phyloP scores from a whole-genome alignment of 2,888 invertebrate genomes.

The Aleiodes leptofemur region DNA sequence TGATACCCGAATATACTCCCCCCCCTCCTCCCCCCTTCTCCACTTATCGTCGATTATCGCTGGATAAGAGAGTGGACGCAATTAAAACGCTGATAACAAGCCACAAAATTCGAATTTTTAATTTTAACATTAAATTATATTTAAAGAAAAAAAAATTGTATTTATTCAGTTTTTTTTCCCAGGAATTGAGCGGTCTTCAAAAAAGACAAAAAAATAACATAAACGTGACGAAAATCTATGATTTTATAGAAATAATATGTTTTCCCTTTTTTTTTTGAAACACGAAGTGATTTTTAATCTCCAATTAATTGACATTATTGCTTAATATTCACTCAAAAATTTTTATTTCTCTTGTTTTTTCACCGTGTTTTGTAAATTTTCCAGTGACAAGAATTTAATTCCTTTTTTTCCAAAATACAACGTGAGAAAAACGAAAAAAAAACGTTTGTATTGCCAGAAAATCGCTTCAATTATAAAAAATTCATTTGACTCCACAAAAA shows the following conservation, averaged over 20 bases:
- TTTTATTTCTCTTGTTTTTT: not conserved
- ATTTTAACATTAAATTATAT: not conserved
- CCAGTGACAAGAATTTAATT: too few species aligned
- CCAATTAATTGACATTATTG: not conserved
- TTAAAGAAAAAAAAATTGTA: not conserved
- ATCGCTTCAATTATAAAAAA: too few species aligned
- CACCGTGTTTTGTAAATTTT: too few species aligned
- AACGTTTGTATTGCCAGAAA: too few species aligned
- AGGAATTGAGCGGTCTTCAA: not conserved
- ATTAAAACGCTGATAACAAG: constrained; percentile 73
- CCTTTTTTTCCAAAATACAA: too few species aligned
- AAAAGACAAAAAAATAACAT: not conserved
- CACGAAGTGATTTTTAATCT: constrained; percentile 5
- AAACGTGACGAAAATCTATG: not conserved
- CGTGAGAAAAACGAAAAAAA: too few species aligned
- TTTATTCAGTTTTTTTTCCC: not conserved
- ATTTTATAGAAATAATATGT: not conserved
- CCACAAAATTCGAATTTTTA: constrained; percentile 37
- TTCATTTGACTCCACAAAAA: too few species aligned
- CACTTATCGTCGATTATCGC: constrained; percentile 67
- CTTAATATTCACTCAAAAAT: not conserved
- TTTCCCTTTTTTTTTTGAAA: not conserved
- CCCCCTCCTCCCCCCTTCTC: not conserved
- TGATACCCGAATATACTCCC: not conserved
- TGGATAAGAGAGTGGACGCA: constrained; percentile 72